These are phyloP conservation scores for Tachina lurida DNA, from an alignment of 2,888 invertebrate species.

Conservation along the genomic window DNA sequence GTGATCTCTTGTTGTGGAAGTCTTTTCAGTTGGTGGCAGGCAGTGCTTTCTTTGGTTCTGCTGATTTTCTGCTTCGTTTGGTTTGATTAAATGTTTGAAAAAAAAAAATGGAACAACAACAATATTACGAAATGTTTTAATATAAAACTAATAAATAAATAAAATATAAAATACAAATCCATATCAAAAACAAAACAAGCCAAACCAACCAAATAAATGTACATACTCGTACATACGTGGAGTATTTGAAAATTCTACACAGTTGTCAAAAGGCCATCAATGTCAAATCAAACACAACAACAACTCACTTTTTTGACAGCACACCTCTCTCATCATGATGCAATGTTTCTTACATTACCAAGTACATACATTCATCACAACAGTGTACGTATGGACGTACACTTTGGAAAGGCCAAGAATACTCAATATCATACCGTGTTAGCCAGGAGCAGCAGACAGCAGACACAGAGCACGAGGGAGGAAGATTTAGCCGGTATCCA, in stretches of 20 bases:
- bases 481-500: conserved; percentile 18
- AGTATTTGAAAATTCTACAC: conserved; percentile 64
- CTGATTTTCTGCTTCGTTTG: not conserved
- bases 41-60: not conserved
- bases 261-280: conserved; percentile 74
- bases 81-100: conserved; percentile 30
- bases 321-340: conserved; percentile 69
- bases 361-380: too few relatives aligned
- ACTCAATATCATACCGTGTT: not conserved
- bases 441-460: not conserved
- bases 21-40: too few relatives aligned
- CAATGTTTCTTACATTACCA: not conserved
- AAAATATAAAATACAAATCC: not conserved
- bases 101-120: not conserved
- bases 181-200: conserved; percentile 2
- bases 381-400: not conserved
- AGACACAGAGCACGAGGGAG: not conserved
- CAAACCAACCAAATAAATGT: not conserved
- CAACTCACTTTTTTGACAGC: conserved; percentile 74
- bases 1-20: conserved; percentile 22
- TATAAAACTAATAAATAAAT: conserved; percentile 14
- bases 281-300: conserved; percentile 73
- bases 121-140: conserved; percentile 9
- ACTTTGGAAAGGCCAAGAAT: not conserved
- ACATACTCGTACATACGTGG: conserved; percentile 5